Percentiles rank a stretch among this genome's conserved stretches.
Conservation (phyloP, 1,140 invertebrate species). For the Agrypnia vestita region DNA sequence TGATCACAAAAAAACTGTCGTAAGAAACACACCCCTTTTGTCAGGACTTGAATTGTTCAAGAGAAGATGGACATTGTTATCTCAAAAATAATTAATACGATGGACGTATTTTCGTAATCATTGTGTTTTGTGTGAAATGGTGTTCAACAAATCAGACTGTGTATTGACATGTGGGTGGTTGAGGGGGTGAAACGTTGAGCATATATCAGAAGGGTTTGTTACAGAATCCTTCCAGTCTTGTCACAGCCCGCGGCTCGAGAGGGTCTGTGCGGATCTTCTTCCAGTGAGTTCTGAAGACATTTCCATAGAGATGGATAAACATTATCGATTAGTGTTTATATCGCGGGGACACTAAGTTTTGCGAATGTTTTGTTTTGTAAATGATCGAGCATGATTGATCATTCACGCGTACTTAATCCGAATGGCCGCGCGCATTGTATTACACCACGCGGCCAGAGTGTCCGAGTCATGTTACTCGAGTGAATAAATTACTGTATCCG, state of each 20-base stretch:
- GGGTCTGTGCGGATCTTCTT: neutral
- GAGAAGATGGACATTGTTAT: neutral
- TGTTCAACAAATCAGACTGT: neutral
- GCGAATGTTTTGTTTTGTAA: conserved; percentile 22
- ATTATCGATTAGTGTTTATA: conserved; percentile 13
- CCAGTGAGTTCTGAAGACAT: neutral
- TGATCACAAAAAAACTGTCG: conserved; percentile 25
- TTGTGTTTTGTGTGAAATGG: neutral
- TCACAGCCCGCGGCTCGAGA: neutral
- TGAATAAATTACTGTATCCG: conserved; percentile 69
- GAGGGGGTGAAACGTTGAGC: conserved; percentile 12
- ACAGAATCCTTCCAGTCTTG: neutral
- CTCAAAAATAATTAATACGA: conserved; percentile 2
- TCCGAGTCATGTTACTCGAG: conserved; percentile 67
- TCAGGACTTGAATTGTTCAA: conserved; percentile 12
- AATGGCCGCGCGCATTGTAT: conserved; percentile 63
- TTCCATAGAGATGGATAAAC: conserved; percentile 40
- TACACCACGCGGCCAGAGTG: conserved; percentile 69
- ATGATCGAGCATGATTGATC: conserved; percentile 34
- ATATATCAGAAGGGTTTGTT: neutral
- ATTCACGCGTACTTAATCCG: conserved; percentile 20
- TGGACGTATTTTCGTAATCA: neutral
- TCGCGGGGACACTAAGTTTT: conserved; percentile 1
- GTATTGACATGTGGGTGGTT: conserved; percentile 29
- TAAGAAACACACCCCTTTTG: conserved; percentile 50